A percentile compares a stretch with the other conserved stretches of the same genome.
Evolutionary conservation across 1,140 invertebrate species (phyloP).

Genomic region (Tetramorium parvispinum): DNA sequence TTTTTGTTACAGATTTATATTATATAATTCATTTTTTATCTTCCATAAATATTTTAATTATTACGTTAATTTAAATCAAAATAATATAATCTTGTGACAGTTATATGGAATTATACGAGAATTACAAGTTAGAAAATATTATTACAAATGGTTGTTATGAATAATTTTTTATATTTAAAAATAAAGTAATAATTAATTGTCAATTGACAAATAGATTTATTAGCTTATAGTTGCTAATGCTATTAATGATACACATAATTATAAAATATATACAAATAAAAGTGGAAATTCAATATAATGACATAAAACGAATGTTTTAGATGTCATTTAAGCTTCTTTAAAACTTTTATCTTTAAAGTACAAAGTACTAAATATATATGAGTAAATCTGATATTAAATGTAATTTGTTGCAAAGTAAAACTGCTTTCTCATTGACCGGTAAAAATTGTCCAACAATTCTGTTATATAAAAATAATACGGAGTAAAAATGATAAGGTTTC

Average conservation of each 20-base stretch:
- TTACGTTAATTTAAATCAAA: not conserved
- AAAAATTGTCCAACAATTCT: not conserved
- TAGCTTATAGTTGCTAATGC: not conserved
- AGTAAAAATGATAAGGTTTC: not conserved
- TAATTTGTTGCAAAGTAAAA: constrained; percentile 8
- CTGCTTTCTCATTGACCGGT: not conserved
- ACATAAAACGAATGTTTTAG: not conserved
- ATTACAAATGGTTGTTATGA: not conserved
- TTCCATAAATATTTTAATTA: not conserved
- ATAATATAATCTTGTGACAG: not conserved
- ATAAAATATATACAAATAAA: not conserved
- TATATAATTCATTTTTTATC: too few relatives aligned
- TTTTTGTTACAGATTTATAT: not conserved
- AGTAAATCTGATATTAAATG: constrained; percentile 24
- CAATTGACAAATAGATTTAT: not conserved
- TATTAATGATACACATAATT: not conserved
- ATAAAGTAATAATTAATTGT: not conserved
- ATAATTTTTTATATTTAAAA: not conserved
- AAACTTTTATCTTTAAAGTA: constrained; percentile 9
- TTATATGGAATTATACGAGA: not conserved
- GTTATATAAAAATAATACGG: not conserved
- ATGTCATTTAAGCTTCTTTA: not conserved
- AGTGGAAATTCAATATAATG: not conserved
- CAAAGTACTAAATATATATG: not conserved
- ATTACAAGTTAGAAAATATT: not conserved